Evolutionary conservation across 2,113 vertebrate genomes (phyloP), one percentile per base, ranked within the genome.

Genomic region (Stercorarius parasiticus): DNA sequence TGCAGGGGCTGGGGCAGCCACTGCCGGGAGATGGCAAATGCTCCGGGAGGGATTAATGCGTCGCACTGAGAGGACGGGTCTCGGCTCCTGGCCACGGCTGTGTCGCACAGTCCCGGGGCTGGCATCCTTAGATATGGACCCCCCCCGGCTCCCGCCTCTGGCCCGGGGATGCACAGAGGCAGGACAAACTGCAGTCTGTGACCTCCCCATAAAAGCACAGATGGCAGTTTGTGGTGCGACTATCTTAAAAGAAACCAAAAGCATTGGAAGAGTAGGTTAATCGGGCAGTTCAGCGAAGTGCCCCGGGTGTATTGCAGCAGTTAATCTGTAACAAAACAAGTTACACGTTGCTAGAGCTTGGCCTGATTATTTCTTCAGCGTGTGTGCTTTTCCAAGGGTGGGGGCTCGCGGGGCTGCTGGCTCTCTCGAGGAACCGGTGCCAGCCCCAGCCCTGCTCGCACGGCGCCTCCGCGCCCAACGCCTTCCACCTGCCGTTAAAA

Each of bases 391-490:
- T 34, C 30, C 43, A 38, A 38, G n/a, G 52, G 30, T 30, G 29
- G 43, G 53, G 36, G 45, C 53, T 79, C 0, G 0, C 79, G 13
- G 4, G 0, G 45, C 50, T 22, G 25, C 55, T 45, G 3, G 0
- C 90, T 82, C 77, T 56, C 26, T 71, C 3, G 0, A 38, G 70
- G 88, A 52, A 77, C 20, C 1, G 0, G 40, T 8, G 1, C 78
- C 65, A 49, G 40, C 27, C 53, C 27, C 32, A 56, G 40, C 36
- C 53, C 45, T 2, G 0, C n/a, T 86, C 23, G 82, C 55, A 20
- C 6, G 1, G 78, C 40, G 0, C n/a, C 61, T 36, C 82, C 0
- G 0, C 2, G 1, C 6, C 89, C 15, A 23, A 25, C 11, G 15
- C 15, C 69, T 58, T 84, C 59, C 84, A 55, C 6, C 82, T 71